These are phyloP conservation scores for Theropithecus gelada DNA, from an alignment of 2,113 vertebrate genomes.

Conservation along the genomic window DNA sequence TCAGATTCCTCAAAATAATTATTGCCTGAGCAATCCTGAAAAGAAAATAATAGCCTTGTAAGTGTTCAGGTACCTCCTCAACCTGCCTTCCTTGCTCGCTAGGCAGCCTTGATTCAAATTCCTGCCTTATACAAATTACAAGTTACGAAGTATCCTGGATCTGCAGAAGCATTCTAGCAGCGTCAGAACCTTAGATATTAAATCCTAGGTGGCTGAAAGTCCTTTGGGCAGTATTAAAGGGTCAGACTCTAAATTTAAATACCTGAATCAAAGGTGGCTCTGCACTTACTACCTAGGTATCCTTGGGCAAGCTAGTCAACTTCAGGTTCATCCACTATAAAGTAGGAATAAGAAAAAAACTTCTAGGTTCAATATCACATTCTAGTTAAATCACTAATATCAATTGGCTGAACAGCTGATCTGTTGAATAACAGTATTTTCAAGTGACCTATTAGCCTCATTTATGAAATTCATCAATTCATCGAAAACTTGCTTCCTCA, in stretches of 20 bases:
- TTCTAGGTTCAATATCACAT: constrained; percentile 4
- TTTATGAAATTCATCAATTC: neutral
- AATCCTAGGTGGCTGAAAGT: neutral
- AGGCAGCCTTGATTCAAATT: constrained; percentile 6
- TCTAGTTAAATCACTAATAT: neutral
- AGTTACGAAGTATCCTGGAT: neutral
- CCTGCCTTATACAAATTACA: neutral
- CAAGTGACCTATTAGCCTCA: neutral
- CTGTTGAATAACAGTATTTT: constrained; percentile 27
- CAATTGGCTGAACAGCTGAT: neutral
- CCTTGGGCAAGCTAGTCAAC: neutral
- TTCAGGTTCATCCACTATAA: neutral
- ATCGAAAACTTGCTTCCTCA: neutral
- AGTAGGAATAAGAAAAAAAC: neutral
- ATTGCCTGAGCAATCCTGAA: neutral
- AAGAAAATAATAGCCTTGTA: constrained; percentile 14
- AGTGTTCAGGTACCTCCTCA: neutral
- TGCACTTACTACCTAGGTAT: neutral
- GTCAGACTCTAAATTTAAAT: constrained; percentile 35
- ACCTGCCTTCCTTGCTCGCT: neutral
- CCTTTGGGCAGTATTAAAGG: neutral
- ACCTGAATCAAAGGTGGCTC: neutral
- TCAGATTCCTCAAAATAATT: neutral
- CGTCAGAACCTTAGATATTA: neutral
- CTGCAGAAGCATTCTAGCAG: neutral